A percentile compares a stretch with the other conserved stretches of the same genome.
Conservation (phyloP, 2,113 vertebrate species). For the Todiramphus chloris region DNA sequence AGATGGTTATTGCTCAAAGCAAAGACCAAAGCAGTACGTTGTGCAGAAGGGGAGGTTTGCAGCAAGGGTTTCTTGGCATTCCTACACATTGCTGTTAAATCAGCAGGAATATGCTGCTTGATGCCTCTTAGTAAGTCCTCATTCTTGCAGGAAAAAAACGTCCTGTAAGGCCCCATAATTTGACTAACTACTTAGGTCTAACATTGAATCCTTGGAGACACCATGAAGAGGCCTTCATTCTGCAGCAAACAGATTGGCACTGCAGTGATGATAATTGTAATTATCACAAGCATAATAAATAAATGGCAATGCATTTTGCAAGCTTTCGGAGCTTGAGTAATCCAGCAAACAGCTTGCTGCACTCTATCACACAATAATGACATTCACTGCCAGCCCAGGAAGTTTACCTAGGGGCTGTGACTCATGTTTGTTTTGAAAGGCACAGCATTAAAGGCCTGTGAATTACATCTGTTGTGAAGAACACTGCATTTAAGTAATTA, state of each 20-base stretch:
- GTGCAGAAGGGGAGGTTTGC: background rate
- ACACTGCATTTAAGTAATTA: constrained; percentile 64
- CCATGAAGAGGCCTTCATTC: constrained; percentile 53
- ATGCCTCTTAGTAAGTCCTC: background rate
- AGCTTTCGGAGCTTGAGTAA: constrained; percentile 55
- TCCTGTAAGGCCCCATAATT: constrained; percentile 26
- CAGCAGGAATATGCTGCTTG: background rate
- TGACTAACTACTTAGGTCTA: constrained; percentile 43
- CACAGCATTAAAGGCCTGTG: constrained; percentile 47
- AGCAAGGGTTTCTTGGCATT: background rate
- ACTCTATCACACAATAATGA: constrained; percentile 51
- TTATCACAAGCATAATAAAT: constrained; percentile 60
- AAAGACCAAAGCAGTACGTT: background rate
- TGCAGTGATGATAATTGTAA: constrained; percentile 62
- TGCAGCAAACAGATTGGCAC: constrained; percentile 52
- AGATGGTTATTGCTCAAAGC: background rate
- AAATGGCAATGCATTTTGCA: constrained; percentile 48
- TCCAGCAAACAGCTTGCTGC: constrained; percentile 61
- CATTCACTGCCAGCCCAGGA: constrained; percentile 55
- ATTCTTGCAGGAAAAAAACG: background rate
- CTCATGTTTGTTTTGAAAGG: constrained; percentile 69
- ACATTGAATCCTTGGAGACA: constrained; percentile 36
- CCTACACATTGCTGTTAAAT: background rate
- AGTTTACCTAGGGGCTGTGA: constrained; percentile 68
- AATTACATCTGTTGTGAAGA: constrained; percentile 60